phyloP scores from a whole-genome alignment of 2,113 vertebrate species.

The Patagioenas fasciata region DNA sequence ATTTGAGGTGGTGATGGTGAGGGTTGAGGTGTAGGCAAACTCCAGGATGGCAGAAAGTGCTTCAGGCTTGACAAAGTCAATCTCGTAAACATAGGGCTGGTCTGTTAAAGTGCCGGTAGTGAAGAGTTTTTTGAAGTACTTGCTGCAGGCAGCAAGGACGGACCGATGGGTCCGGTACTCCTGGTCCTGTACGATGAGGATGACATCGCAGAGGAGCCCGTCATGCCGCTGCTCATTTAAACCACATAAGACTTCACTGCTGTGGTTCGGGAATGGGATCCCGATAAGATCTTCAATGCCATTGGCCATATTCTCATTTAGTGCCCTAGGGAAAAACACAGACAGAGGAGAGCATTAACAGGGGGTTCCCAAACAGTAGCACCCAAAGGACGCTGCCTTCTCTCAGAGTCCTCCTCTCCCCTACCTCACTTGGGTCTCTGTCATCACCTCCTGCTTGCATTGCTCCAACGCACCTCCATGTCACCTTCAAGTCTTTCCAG shows the following conservation, averaged over 20 bases:
- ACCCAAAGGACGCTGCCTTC: fast-evolving
- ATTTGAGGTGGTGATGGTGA: slow-evolving; percentile 93
- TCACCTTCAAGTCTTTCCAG: not conserved
- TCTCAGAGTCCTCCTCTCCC: not conserved
- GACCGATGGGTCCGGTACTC: slow-evolving; percentile 95
- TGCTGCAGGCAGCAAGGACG: slow-evolving; percentile 95
- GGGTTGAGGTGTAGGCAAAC: slow-evolving; percentile 97
- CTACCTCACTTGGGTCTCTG: not conserved
- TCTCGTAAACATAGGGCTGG: slow-evolving; percentile 90
- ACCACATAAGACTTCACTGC: slow-evolving; percentile 93
- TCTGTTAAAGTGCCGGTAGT: slow-evolving; percentile 84
- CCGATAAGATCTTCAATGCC: slow-evolving; percentile 94
- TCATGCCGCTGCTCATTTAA: slow-evolving; percentile 93
- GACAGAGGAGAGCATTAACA: slow-evolving; percentile 9
- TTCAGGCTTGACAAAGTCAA: slow-evolving; percentile 95
- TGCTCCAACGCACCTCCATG: not conserved
- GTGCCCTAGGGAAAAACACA: slow-evolving; percentile 73
- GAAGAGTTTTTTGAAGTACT: slow-evolving; percentile 99
- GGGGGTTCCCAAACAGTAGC: fast-evolving
- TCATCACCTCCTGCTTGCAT: not conserved
- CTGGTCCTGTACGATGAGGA: slow-evolving; percentile 94
- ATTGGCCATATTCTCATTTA: slow-evolving; percentile 90
- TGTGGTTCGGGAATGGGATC: slow-evolving; percentile 99
- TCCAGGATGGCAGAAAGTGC: slow-evolving; percentile 96
- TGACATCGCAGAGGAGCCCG: slow-evolving; percentile 93